A percentile compares a stretch with the other conserved stretches of the same genome.
phyloP scores from a whole-genome alignment of 2,113 vertebrate genomes.

The Rhipidura dahli region DNA sequence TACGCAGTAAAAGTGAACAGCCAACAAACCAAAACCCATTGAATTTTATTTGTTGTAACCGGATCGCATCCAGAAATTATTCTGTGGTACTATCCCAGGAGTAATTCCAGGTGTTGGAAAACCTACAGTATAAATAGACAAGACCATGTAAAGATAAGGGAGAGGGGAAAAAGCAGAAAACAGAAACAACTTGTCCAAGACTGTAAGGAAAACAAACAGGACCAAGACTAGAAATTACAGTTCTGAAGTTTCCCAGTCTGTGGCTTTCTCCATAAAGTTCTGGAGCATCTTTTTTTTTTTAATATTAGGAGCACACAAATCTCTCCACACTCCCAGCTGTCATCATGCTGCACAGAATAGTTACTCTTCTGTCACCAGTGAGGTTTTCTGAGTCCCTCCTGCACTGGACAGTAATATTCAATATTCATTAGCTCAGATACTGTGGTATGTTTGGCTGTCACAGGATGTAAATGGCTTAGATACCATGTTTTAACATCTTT shows the following conservation, averaged over 20 bases:
- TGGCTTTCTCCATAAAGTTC: background rate
- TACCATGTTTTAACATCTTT: background rate
- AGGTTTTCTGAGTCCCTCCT: background rate
- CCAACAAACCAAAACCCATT: background rate
- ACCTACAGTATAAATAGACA: background rate
- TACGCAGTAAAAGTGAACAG: conserved; percentile 8
- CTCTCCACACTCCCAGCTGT: background rate
- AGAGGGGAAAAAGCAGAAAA: background rate
- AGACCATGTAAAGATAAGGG: background rate
- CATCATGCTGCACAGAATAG: background rate
- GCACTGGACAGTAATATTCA: background rate
- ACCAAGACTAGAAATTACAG: background rate
- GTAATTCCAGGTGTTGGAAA: conserved; percentile 13
- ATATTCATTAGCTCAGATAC: background rate
- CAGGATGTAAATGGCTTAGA: background rate
- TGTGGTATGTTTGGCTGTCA: background rate
- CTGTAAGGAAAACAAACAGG: background rate
- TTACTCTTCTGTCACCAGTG: background rate
- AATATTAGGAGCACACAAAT: background rate
- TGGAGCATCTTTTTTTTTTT: background rate
- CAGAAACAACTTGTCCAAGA: background rate
- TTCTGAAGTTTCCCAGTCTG: background rate
- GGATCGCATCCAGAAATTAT: background rate
- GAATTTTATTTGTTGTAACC: conserved; percentile 3
- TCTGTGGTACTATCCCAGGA: conserved; percentile 8